These are phyloP conservation scores for Neomonachus schauinslandi DNA, from an alignment of 2,113 vertebrate species.

Conservation along the genomic window DNA sequence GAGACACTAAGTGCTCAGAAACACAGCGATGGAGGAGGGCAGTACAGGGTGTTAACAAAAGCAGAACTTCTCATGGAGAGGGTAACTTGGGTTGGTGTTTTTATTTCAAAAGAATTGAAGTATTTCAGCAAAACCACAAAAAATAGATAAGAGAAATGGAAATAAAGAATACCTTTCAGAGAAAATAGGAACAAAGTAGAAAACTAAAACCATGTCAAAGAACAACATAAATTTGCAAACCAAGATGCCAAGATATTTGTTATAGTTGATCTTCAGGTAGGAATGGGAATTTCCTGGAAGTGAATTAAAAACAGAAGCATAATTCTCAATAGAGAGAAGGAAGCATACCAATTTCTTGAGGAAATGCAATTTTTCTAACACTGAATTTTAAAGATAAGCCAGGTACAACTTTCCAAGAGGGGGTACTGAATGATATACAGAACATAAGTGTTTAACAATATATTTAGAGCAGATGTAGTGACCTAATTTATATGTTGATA, in stretches of 20 bases:
- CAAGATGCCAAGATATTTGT: not conserved
- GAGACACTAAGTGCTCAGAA: not conserved
- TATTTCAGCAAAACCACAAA: not conserved
- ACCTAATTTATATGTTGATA: not conserved
- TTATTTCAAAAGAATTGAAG: not conserved
- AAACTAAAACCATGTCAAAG: not conserved
- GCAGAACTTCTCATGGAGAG: not conserved
- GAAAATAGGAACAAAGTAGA: not conserved
- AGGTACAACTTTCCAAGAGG: not conserved
- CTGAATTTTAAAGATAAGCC: not conserved
- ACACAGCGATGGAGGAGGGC: not conserved
- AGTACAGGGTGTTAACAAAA: not conserved
- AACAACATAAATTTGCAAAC: not conserved
- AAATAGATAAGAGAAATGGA: not conserved
- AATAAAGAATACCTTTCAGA: not conserved
- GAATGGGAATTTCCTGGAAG: not conserved
- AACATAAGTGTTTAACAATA: not conserved
- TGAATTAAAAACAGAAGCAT: not conserved
- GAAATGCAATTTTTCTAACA: not conserved
- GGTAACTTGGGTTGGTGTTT: not conserved
- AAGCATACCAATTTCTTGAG: not conserved
- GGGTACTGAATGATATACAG: not conserved
- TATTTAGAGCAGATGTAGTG: not conserved
- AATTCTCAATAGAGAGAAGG: not conserved
- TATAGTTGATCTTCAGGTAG: not conserved